phyloP scores from a whole-genome alignment of 2,797 vertebrate genomes.

The Pitangus sulphuratus region DNA sequence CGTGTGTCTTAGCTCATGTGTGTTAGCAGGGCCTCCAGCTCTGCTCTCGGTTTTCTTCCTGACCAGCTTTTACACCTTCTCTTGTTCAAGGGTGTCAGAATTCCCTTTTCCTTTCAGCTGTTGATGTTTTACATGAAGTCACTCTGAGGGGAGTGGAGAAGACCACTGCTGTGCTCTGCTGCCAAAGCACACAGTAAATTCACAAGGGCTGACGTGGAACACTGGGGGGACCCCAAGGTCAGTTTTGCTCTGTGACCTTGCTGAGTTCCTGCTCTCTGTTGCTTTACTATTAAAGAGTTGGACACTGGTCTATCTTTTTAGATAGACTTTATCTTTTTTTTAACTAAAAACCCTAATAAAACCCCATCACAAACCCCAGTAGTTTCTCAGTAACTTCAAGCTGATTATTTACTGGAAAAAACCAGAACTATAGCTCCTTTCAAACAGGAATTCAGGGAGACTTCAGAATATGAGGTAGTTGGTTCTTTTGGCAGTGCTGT shows the following conservation, averaged over 20 bases:
- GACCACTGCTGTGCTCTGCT: background rate
- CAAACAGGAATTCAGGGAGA: background rate
- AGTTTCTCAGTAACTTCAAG: background rate
- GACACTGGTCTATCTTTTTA: background rate
- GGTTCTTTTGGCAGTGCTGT: background rate
- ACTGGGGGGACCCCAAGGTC: background rate
- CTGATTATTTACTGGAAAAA: background rate
- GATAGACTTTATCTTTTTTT: no score
- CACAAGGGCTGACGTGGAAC: fast-evolving
- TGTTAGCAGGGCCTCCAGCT: background rate
- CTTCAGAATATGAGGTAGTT: background rate
- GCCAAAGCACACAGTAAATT: fast-evolving
- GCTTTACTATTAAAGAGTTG: background rate
- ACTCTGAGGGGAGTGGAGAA: background rate
- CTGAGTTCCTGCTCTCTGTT: background rate
- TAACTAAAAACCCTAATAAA: background rate
- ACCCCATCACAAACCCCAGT: background rate
- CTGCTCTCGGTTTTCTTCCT: background rate
- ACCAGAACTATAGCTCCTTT: background rate
- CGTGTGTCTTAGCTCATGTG: background rate
- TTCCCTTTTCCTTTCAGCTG: background rate
- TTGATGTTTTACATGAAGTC: background rate
- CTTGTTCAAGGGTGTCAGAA: background rate
- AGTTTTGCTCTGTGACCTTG: background rate
- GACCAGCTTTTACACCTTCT: background rate